phyloP scores from a whole-genome alignment of 2,888 invertebrate species.

The Merodon equestris region DNA sequence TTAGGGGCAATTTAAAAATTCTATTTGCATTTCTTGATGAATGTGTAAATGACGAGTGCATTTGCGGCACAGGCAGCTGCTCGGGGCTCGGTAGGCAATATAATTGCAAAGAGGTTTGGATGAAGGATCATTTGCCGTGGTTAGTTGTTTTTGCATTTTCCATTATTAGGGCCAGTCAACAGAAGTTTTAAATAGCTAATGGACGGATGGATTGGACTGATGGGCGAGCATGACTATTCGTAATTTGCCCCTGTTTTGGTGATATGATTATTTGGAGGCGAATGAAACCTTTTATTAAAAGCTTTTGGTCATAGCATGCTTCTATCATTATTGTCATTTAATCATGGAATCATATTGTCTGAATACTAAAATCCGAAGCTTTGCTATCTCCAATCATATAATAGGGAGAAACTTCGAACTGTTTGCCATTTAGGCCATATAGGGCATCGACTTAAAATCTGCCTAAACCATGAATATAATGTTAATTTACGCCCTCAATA shows the following conservation, averaged over 20 bases:
- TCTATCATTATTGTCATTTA: too few species aligned
- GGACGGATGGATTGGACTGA: constrained; percentile 1
- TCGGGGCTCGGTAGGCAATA: background rate
- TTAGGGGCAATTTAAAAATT: background rate
- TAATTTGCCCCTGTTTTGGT: constrained; percentile 4
- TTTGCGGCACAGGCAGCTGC: constrained; percentile 10
- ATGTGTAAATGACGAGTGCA: constrained; percentile 38
- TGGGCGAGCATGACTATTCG: too few species aligned
- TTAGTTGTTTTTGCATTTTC: constrained; percentile 24
- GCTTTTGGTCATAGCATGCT: too few species aligned
- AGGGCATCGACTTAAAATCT: too few species aligned
- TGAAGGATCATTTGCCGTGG: constrained; percentile 23
- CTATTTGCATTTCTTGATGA: constrained; percentile 19
- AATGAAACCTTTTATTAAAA: constrained; percentile 40
- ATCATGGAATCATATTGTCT: too few species aligned
- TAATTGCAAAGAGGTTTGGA: constrained; percentile 36
- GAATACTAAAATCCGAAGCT: too few species aligned
- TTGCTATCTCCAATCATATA: too few species aligned
- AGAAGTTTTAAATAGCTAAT: constrained; percentile 39
- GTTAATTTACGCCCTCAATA: too few species aligned
- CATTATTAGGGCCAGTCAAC: too few species aligned
- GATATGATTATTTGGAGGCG: constrained; percentile 34
- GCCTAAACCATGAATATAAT: too few species aligned
- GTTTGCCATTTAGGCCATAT: too few species aligned
- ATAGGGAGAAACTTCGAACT: too few species aligned